Percentiles rank a stretch among this genome's conserved stretches.
Evolutionary conservation across 2,113 vertebrate genomes (phyloP).

Genomic region (Xenus cinereus): DNA sequence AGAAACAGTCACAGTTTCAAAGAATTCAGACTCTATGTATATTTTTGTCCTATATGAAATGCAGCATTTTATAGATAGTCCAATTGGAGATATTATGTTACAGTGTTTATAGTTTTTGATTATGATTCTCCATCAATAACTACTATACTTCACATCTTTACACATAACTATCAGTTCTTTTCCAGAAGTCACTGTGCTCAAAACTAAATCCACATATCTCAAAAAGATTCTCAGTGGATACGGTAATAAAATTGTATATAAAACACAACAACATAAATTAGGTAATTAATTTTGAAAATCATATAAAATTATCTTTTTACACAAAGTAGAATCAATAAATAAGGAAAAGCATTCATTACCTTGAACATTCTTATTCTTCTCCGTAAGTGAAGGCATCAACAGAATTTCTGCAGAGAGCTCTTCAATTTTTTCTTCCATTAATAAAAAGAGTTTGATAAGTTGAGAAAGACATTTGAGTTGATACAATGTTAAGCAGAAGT

Average conservation of each 20-base stretch:
- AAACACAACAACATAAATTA: neutral
- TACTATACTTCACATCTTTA: neutral
- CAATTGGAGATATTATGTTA: neutral
- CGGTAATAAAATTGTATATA: neutral
- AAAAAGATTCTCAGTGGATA: neutral
- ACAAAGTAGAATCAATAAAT: neutral
- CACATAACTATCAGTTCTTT: neutral
- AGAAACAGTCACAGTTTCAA: neutral
- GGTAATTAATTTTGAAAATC: neutral
- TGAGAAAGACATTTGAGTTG: conserved; percentile 85
- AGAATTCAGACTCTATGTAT: neutral
- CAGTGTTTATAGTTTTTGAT: neutral
- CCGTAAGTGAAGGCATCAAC: conserved; percentile 70
- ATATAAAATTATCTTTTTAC: neutral
- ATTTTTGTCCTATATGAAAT: neutral
- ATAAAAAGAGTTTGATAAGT: conserved; percentile 80
- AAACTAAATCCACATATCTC: neutral
- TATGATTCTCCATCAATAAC: neutral
- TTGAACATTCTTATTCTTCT: conserved; percentile 74
- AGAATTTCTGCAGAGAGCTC: conserved; percentile 79
- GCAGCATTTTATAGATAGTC: neutral
- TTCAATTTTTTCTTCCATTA: conserved; percentile 83
- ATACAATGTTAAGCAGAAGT: conserved; percentile 82
- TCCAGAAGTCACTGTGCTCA: neutral
- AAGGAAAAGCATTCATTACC: conserved; percentile 73